phyloP scores from a whole-genome alignment of 2,797 vertebrate species.

The Varecia variegata region DNA sequence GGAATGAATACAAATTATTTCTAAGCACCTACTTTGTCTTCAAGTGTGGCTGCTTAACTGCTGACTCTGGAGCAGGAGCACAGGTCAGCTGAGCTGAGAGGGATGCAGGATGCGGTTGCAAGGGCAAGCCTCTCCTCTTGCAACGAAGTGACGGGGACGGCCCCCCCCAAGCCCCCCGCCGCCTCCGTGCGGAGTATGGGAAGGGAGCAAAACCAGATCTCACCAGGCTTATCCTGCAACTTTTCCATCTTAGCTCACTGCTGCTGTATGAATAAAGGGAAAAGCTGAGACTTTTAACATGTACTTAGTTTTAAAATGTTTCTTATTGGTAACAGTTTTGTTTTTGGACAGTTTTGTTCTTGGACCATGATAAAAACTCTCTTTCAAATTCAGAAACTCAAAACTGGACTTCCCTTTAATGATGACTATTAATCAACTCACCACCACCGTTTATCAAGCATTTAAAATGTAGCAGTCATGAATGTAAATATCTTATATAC shows the following conservation, averaged over 20 bases:
- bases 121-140: neutral
- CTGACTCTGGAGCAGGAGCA: neutral
- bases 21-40: neutral
- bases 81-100: neutral
- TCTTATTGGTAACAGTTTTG: neutral
- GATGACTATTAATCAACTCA: neutral
- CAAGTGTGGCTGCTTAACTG: neutral
- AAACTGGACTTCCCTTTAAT: neutral
- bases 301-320: neutral
- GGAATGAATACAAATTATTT: neutral
- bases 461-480: neutral
- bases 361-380: neutral
- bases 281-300: neutral
- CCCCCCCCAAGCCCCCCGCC: too few relatives aligned
- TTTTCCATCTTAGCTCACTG: neutral
- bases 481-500: neutral
- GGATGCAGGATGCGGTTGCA: neutral
- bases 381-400: constrained; percentile 25
- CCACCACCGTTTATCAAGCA: neutral
- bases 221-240: neutral
- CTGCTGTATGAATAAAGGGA: neutral
- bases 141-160: fast-evolving
- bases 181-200: fast-evolving
- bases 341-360: neutral
- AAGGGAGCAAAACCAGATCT: neutral